Evolutionary conservation across 2,797 vertebrate genomes (phyloP), one percentile per base, ranked within the genome.

Genomic region (Vipera ursinii): DNA sequence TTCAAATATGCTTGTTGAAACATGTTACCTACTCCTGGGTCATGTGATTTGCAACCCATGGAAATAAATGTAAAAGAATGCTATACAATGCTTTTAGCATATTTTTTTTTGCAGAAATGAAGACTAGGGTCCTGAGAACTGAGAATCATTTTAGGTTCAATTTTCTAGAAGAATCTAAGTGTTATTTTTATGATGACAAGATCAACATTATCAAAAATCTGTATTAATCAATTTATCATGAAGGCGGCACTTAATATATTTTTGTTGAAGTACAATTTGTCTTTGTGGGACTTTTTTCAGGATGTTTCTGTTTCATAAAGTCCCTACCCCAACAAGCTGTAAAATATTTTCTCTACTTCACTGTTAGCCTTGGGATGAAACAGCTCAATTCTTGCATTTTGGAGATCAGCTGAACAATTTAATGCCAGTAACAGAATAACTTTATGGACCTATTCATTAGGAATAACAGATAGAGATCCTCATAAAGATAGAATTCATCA

Each of bases 281-380:
- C 20, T 48, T 61, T 78, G 90, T 10, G 22, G 56, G 22, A 69
- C 17, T 55, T 22, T 44, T 14, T 22, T 53, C 7, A 32, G 26
- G 17, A 56, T n/a, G 87, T 87, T 38, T 28, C 87, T 90, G 28
- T 22, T 28, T 60, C 87, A 22, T 38, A 14, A 59, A 73, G 38
- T 9, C 20, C 55, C 38, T 87, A 90, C 22, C 89, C 32, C 5
- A n/a, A 87, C 2, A 26, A 14, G 56, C 63, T 60, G 56, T 5
- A 61, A 90, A 90, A 78, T 14, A 90, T 88, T 78, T 88, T 56
- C 82, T 90, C 38, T 59, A 38, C 87, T 90, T 89, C 88, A 90
- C n/a, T 44, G 20, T 86, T 82, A 88, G 86, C 38, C 24, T 82
- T 92, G 32, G n/a, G 55, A 59, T 22, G 63, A 60, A 57, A 86